Conservation (phyloP, 1,140 invertebrate species). For the Leptinotarsa lineolata region DNA sequence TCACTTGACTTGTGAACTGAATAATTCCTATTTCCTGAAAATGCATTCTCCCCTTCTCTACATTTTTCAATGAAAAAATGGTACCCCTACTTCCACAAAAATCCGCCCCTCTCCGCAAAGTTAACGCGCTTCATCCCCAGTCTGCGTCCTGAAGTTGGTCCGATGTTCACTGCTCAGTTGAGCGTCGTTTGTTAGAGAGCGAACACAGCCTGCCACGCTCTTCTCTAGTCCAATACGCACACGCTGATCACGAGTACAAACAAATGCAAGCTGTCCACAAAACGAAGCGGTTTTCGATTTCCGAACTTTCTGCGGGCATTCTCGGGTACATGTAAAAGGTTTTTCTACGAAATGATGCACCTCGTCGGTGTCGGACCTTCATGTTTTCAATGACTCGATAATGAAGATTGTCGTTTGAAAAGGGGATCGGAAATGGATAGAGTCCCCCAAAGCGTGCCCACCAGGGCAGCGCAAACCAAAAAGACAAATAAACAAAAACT, state of each 20-base stretch:
- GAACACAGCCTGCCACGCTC: constrained; percentile 13
- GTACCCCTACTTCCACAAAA: no score
- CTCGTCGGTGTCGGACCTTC: neutral
- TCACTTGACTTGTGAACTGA: no score
- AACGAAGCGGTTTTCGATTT: neutral
- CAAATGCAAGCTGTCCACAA: neutral
- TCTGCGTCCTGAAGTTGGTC: constrained; percentile 30
- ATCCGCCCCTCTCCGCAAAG: constrained; percentile 31
- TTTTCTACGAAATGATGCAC: neutral
- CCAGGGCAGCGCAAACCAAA: constrained; percentile 23
- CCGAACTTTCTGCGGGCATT: neutral
- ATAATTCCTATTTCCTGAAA: no score
- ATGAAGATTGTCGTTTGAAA: neutral
- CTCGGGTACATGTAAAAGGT: constrained; percentile 4
- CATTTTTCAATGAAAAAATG: no score
- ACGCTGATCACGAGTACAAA: constrained; percentile 7
- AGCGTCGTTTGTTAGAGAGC: constrained; percentile 29
- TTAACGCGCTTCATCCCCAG: constrained; percentile 38
- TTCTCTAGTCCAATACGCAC: constrained; percentile 15
- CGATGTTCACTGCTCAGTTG: constrained; percentile 32
- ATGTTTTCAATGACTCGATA: neutral
- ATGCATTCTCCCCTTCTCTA: no score
- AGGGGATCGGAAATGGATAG: constrained; percentile 38
- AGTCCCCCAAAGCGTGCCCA: constrained; percentile 34
- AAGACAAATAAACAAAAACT: constrained; percentile 21